phyloP scores from a whole-genome alignment of 2,113 vertebrate species.

The Caretta caretta region DNA sequence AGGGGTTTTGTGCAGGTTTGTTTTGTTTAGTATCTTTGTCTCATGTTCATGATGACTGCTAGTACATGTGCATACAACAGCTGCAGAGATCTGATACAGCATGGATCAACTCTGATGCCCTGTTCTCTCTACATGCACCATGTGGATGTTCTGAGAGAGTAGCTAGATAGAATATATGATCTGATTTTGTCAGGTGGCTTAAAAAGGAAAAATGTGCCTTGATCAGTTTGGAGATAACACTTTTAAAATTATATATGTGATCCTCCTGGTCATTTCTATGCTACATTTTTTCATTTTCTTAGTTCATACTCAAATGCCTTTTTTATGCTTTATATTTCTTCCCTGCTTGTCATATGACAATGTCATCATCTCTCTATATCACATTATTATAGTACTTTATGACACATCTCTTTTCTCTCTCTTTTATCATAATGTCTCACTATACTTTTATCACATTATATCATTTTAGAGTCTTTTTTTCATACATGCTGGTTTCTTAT shows the following conservation, averaged over 20 bases:
- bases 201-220: not conserved
- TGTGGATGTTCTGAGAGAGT: not conserved
- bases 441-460: not conserved
- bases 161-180: not conserved
- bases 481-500: not conserved
- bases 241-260: not conserved
- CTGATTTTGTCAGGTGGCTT: not conserved
- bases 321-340: not conserved
- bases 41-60: not conserved
- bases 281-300: not conserved
- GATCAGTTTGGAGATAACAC: not conserved
- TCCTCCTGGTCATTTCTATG: not conserved
- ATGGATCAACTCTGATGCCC: not conserved
- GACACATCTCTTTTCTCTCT: not conserved
- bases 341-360: not conserved
- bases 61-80: not conserved
- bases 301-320: not conserved
- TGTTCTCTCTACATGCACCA: not conserved
- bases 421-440: not conserved
- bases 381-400: not conserved
- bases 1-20: not conserved
- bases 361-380: not conserved
- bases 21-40: not conserved
- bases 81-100: not conserved
- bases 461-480: not conserved